phyloP scores from a whole-genome alignment of 2,113 vertebrate species.

The Macquaria australasica region DNA sequence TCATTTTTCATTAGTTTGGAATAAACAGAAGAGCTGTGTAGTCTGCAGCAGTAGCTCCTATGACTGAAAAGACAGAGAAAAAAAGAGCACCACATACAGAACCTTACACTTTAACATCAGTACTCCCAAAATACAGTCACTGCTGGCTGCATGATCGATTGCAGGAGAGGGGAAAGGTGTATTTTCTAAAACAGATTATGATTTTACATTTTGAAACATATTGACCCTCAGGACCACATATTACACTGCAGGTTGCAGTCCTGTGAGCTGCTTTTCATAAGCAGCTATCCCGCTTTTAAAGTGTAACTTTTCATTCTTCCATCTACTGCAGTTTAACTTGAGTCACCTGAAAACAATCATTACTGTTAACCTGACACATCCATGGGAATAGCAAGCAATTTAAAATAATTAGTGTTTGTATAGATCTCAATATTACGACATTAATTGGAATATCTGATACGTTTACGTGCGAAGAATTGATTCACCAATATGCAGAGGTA shows the following conservation, averaged over 20 bases:
- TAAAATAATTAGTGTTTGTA: neutral
- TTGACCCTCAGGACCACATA: neutral
- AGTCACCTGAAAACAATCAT: neutral
- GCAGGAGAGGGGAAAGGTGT: neutral
- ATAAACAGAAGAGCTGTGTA: neutral
- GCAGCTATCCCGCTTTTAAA: too few relatives aligned
- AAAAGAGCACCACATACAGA: neutral
- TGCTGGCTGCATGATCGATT: neutral
- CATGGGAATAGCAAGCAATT: neutral
- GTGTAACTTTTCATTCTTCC: neutral
- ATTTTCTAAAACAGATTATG: neutral
- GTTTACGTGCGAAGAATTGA: neutral
- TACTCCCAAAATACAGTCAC: neutral
- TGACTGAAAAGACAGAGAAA: neutral
- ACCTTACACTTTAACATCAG: neutral
- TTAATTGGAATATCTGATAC: neutral
- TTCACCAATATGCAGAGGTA: neutral
- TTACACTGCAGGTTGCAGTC: neutral
- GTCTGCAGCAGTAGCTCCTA: neutral
- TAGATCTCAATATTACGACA: neutral
- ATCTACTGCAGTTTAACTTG: neutral
- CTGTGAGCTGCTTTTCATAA: too few relatives aligned
- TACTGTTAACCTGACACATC: neutral
- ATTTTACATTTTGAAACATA: neutral
- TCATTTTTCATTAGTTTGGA: constrained; percentile 9